Evolutionary conservation across 2,888 invertebrate species (phyloP), one percentile per base, ranked within the genome.

Genomic region (Kuschelorhynchus macadamiae): DNA sequence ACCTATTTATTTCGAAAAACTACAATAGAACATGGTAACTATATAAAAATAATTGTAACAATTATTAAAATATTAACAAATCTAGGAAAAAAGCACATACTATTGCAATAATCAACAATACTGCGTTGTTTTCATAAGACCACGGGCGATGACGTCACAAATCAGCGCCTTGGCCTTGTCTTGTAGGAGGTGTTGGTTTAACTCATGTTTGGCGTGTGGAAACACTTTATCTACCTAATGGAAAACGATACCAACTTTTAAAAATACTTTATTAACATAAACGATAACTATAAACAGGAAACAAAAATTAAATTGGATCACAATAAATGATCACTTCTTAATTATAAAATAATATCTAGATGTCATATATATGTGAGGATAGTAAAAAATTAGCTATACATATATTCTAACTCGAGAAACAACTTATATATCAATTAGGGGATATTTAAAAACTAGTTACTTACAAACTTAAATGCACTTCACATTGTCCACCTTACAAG

Each of bases 261-360:
- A 78, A 78, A 78, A 78, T 77, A 78, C 76, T 78, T 77, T 78
- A 78, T 77, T 77, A 70, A 78, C 76, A 76, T 77, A 78, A 77
- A 72, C 74, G 69, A 75, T 76, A 71, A 74, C 74, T 75, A 72
- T 71, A 67, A 73, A 71, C 69, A 70, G 70, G 67, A 71, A 75
- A 75, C 75, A 75, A 73, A 73, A 75, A 75, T 65, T 70, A 72
- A 59, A 72, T 53, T 64, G 67, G 73, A 73, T 73, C 75, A 75
- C 73, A 72, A 72, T 60, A 71, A 72, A 72, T 72, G 73, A 75
- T 70, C 75, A 64, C 25, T 21, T 47, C 55, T 63, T 63, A 63
- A 53, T 25, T 53, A 46, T 46, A 53, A 47, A 59, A 59, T 47
- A 59, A 47, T 16, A 25, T 49, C 47, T 25, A 41, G 41, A 20